Base-by-base conservation (phyloP, 2,797 vertebrate species). In the Eurystomus glaucurus region DNA sequence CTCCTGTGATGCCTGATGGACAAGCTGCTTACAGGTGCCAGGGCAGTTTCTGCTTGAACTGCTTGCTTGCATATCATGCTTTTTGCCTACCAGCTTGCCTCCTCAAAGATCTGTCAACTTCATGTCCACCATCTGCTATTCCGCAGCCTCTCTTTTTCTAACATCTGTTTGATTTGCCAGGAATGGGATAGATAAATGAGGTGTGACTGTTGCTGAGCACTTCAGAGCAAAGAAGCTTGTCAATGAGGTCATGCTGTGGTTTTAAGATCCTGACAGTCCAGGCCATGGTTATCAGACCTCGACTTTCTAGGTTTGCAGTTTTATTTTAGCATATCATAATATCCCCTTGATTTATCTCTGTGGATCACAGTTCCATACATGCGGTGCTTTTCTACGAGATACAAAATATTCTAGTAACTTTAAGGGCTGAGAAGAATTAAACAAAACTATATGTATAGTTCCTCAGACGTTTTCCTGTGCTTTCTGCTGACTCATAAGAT, bases 161-260 rank as follows among this genome's bases (percentile, higher is more conserved):
- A 93, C 93, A 96, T 97, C 90, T 98, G 92, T 78, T 82, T 78
- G 35, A 82, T 77, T 83, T 83, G 45, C 51, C 50, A 57, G 52
- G 61, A 74, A 55, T 45, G 60, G 14, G 35, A 39, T 37, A 89
- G 90, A 85, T 72, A 91, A 90, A 93, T 88, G 85, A 95, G 91
- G 75, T 81, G 46, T 65, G 81, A 43, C 84, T 79, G 83, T 81
- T 82, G 61, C 35, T 57, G 50, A 82, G n/a, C 52, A 41, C 61
- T 79, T 57, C 0, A 2, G 66, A 64, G 55, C 15, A 46, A 66
- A 66, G 61, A 45, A 88, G 55, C 31, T 82, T 85, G 48, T 75
- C 85, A 66, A 10, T 79, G 71, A 78, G 29, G 45, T 71, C 69
- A 45, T 21, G 41, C 8, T 64, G 48, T 1, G 6, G 64, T 60